Percentiles rank a stretch among this genome's conserved stretches.
phyloP scores from a whole-genome alignment of 2,797 vertebrate genomes.

The Manis javanica region DNA sequence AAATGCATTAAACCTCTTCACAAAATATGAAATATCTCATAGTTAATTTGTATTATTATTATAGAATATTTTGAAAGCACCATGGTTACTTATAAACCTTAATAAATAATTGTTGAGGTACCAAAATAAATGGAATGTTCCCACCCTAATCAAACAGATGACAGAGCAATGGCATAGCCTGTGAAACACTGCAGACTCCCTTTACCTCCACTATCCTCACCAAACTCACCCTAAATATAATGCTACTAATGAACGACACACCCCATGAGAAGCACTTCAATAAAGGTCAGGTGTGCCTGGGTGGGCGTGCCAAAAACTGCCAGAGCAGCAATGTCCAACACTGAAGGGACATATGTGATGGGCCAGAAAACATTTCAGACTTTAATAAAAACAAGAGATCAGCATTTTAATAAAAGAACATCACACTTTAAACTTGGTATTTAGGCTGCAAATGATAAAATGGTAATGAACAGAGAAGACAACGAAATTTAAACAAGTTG shows the following conservation, averaged over 20 bases:
- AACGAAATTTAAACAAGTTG: constrained; percentile 21
- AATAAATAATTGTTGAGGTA: background rate
- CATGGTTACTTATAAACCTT: background rate
- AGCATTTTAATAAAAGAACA: background rate
- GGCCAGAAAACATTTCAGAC: background rate
- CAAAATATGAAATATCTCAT: background rate
- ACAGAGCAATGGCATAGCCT: background rate
- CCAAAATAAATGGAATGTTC: background rate
- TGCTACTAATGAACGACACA: background rate
- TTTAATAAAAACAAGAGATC: constrained; percentile 7
- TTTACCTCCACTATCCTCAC: background rate
- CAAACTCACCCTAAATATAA: background rate
- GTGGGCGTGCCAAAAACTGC: background rate
- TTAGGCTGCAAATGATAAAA: constrained; percentile 23
- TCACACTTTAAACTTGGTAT: background rate
- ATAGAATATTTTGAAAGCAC: background rate
- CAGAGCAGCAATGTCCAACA: background rate
- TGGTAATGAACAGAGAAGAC: background rate
- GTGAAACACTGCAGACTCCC: background rate
- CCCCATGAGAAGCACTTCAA: background rate
- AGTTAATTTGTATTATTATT: background rate
- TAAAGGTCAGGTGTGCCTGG: background rate
- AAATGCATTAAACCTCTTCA: background rate
- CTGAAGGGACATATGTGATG: background rate
- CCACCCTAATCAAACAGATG: background rate